phyloP scores from a whole-genome alignment of 2,113 vertebrate species.

The Egretta garzetta region DNA sequence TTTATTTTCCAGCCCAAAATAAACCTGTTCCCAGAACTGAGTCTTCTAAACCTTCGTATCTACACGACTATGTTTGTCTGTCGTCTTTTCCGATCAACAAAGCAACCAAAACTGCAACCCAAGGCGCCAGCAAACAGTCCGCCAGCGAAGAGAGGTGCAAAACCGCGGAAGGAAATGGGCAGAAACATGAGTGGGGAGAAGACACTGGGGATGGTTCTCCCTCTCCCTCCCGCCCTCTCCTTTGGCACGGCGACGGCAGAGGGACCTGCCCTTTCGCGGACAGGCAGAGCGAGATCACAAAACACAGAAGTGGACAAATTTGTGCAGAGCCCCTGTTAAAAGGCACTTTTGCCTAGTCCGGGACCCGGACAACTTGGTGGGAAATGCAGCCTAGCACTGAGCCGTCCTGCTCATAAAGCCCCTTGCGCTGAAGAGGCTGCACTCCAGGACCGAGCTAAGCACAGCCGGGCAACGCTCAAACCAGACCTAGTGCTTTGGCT shows the following conservation, averaged over 20 bases:
- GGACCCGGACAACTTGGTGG: accelerated
- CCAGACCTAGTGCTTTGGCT: background rate
- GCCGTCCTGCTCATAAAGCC: background rate
- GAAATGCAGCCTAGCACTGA: accelerated
- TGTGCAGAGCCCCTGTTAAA: background rate
- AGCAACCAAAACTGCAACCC: background rate
- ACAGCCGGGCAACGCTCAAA: background rate
- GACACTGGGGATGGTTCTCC: background rate
- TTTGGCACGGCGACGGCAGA: accelerated
- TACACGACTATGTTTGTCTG: background rate
- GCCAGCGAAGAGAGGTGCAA: background rate
- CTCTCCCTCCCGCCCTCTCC: background rate
- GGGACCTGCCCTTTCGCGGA: background rate
- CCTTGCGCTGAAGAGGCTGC: background rate
- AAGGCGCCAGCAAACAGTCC: background rate
- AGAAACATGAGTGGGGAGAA: background rate
- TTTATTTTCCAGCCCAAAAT: background rate
- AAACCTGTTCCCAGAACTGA: slow-evolving; percentile 29
- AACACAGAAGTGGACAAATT: background rate
- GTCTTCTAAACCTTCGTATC: background rate
- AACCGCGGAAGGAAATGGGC: slow-evolving; percentile 4
- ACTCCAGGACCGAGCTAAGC: background rate
- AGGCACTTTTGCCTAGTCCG: background rate
- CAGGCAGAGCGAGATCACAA: accelerated
- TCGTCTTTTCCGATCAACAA: slow-evolving; percentile 46